phyloP scores from a whole-genome alignment of 2,888 invertebrate genomes.

The Eupithecia inturbata region DNA sequence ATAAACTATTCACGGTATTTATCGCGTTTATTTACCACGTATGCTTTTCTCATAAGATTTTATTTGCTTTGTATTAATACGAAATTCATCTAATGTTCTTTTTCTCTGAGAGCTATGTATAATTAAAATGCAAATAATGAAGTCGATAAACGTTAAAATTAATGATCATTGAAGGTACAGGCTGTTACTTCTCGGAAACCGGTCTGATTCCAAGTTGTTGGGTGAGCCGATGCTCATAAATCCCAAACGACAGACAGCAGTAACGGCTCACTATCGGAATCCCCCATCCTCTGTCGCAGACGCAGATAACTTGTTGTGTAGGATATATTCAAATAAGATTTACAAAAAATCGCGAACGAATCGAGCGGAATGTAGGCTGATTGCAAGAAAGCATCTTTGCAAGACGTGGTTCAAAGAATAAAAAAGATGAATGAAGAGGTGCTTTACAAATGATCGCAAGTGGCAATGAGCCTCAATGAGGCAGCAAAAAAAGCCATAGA shows the following conservation, averaged over 20 bases:
- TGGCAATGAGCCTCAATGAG: background rate
- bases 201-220: background rate
- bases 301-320: background rate
- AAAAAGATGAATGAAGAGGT: background rate
- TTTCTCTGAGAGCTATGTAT: background rate
- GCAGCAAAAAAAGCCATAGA: background rate
- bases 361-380: background rate
- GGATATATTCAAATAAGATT: background rate
- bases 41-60: background rate
- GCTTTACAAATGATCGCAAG: background rate
- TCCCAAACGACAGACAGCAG: conserved; percentile 1
- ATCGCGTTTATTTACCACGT: background rate
- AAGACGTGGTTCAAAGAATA: background rate
- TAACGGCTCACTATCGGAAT: conserved; percentile 19
- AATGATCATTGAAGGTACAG: conserved; percentile 9
- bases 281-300: background rate
- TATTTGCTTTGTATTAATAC: background rate
- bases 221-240: background rate
- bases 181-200: background rate
- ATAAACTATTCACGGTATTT: background rate
- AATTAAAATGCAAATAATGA: conserved; percentile 7
- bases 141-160: conserved; percentile 13
- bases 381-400: background rate
- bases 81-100: background rate
- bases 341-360: background rate